These are phyloP conservation scores for Zeuzera pyrina DNA, from an alignment of 2,888 invertebrate species.

Conservation along the genomic window DNA sequence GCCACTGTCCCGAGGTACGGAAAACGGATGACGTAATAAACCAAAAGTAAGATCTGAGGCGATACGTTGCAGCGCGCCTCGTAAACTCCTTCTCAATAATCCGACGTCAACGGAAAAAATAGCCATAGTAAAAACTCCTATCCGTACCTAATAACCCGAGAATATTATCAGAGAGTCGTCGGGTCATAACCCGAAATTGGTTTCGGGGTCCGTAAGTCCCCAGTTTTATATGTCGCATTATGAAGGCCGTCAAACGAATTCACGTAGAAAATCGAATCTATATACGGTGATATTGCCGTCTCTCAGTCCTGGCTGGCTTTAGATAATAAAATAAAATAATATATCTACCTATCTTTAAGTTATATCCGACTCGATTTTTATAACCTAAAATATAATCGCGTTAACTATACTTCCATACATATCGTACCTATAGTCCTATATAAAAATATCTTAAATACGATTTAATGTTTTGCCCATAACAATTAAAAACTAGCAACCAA, in stretches of 20 bases:
- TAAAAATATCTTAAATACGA: no score
- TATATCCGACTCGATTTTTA: no score
- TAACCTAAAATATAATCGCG: no score
- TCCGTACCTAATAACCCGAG: slow-evolving; percentile 73
- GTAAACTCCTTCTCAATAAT: slow-evolving; percentile 67
- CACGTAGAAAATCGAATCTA: slow-evolving; percentile 76
- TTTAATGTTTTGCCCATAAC: no score
- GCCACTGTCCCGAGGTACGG: no score
- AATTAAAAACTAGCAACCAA: no score
- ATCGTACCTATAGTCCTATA: no score
- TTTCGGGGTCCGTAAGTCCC: slow-evolving; percentile 73
- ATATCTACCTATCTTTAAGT: slow-evolving; percentile 64
- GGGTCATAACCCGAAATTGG: slow-evolving; percentile 75
- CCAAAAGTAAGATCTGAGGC: slow-evolving; percentile 39
- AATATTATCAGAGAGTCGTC: slow-evolving; percentile 73
- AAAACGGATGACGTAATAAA: slow-evolving; percentile 51
- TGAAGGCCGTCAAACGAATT: slow-evolving; percentile 75
- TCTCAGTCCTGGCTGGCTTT: slow-evolving; percentile 56
- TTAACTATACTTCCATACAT: no score
- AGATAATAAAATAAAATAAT: slow-evolving; percentile 74
- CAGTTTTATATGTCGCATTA: slow-evolving; percentile 75
- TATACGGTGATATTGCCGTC: slow-evolving; percentile 70
- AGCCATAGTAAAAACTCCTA: slow-evolving; percentile 73
- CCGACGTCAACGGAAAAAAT: slow-evolving; percentile 68
- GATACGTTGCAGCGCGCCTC: slow-evolving; percentile 24